A percentile compares a stretch with the other conserved stretches of the same genome.
These are phyloP conservation scores for Lathronympha strigana DNA, from an alignment of 2,888 invertebrate species.

Conservation along the genomic window DNA sequence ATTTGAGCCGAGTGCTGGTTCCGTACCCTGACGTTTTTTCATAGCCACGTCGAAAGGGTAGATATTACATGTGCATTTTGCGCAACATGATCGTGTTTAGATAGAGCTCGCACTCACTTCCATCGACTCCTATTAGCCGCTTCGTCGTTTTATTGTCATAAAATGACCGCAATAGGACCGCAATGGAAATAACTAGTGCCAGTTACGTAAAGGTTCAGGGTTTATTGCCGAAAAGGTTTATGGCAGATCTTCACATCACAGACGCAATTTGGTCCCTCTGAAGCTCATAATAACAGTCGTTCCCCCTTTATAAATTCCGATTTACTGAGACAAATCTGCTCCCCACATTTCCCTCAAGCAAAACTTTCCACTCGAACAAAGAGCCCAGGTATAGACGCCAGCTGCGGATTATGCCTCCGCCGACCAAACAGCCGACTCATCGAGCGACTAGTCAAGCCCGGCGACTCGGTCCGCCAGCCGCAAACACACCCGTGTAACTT, in stretches of 20 bases:
- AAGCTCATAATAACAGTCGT: conserved; percentile 45
- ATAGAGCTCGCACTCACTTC: conserved; percentile 16
- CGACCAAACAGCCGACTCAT: conserved; percentile 57
- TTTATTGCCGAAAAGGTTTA: conserved; percentile 41
- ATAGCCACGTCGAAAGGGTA: conserved; percentile 42
- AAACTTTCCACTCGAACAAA: conserved; percentile 77
- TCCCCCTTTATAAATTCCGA: conserved; percentile 44
- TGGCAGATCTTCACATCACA: conserved; percentile 38
- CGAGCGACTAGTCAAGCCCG: conserved; percentile 53
- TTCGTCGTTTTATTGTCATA: conserved; percentile 23
- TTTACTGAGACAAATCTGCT: conserved; percentile 63
- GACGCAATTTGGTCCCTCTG: conserved; percentile 39
- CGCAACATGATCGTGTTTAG: conserved; percentile 29
- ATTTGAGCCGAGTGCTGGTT: conserved; percentile 53
- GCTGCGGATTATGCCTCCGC: conserved; percentile 68
- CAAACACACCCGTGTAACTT: conserved; percentile 62
- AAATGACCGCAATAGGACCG: conserved; percentile 34
- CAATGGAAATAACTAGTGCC: conserved; percentile 36
- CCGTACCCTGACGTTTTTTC: conserved; percentile 47
- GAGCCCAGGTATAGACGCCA: conserved; percentile 77
- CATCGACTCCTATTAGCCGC: conserved; percentile 17
- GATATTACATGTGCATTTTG: conserved; percentile 33
- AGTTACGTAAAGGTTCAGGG: conserved; percentile 38
- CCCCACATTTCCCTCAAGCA: conserved; percentile 51
- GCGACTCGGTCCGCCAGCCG: conserved; percentile 47